Conservation (phyloP, 2,888 invertebrate species). For the Hirtodrosophila cameraria region DNA sequence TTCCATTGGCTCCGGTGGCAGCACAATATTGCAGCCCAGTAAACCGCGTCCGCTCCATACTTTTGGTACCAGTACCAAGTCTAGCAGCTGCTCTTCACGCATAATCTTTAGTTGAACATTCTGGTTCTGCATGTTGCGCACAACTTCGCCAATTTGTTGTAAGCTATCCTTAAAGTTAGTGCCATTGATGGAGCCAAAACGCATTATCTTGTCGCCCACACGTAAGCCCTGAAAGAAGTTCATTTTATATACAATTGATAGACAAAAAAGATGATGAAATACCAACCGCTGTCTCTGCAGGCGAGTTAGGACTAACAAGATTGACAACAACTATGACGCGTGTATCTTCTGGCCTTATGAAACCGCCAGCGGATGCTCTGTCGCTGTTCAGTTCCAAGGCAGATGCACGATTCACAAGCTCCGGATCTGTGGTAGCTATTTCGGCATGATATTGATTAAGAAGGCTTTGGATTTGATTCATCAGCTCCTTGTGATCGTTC, state of each 20-base stretch:
- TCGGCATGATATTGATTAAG: constrained; percentile 88
- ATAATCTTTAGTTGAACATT: constrained; percentile 85
- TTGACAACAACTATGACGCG: constrained; percentile 89
- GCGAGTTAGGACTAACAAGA: constrained; percentile 90
- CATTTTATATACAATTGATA: not conserved
- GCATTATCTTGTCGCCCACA: constrained; percentile 88
- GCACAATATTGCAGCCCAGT: constrained; percentile 89
- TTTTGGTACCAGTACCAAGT: constrained; percentile 88
- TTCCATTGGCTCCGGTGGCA: constrained; percentile 66
- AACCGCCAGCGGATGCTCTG: constrained; percentile 37
- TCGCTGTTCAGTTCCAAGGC: constrained; percentile 55
- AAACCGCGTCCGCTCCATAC: constrained; percentile 92
- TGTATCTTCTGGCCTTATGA: constrained; percentile 13
- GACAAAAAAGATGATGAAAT: not conserved
- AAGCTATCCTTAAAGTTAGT: constrained; percentile 89
- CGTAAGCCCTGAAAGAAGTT: constrained; percentile 87
- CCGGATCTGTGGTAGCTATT: constrained; percentile 65
- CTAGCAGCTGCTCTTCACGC: constrained; percentile 85
- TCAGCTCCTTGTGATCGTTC: constrained; percentile 94
- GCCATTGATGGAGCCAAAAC: constrained; percentile 91
- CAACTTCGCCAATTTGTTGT: constrained; percentile 88
- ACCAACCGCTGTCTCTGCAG: constrained; percentile 92
- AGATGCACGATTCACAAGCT: constrained; percentile 65
- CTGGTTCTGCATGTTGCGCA: constrained; percentile 86
- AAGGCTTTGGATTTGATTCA: constrained; percentile 90